phyloP scores from a whole-genome alignment of 2,888 invertebrate species.

The Nebria salina region DNA sequence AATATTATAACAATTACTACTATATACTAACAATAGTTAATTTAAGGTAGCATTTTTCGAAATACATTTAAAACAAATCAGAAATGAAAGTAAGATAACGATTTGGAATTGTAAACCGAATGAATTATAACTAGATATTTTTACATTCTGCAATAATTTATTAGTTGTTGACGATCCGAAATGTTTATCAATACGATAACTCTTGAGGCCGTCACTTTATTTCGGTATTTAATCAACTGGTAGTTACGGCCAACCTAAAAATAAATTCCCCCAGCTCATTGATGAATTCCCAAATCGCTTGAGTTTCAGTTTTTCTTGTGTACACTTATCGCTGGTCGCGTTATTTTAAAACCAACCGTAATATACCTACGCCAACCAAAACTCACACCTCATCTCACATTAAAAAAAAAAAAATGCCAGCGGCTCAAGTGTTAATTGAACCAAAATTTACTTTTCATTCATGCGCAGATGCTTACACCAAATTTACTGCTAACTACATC shows the following conservation, averaged over 20 bases:
- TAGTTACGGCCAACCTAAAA: neutral
- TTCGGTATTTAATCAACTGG: neutral
- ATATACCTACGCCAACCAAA: neutral
- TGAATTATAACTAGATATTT: neutral
- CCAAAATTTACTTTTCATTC: slow-evolving; percentile 4
- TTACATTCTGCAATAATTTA: neutral
- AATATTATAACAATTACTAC: neutral
- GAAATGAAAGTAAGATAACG: too few species aligned
- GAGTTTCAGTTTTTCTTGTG: neutral
- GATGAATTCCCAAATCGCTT: neutral
- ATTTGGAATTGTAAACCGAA: neutral
- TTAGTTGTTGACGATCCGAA: neutral
- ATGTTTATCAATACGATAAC: neutral
- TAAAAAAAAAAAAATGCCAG: neutral
- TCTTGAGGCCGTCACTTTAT: neutral
- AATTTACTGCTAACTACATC: neutral
- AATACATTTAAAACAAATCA: too few species aligned
- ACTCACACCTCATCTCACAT: neutral
- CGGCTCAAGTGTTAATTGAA: slow-evolving; percentile 11
- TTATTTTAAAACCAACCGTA: neutral
- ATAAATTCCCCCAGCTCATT: neutral
- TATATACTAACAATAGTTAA: too few species aligned
- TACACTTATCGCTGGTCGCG: neutral
- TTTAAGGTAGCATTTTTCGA: too few species aligned
- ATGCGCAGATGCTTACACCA: slow-evolving; percentile 4